A percentile compares a stretch with the other conserved stretches of the same genome.
Conservation (phyloP, 2,888 invertebrate species). For the Aelia acuminata region DNA sequence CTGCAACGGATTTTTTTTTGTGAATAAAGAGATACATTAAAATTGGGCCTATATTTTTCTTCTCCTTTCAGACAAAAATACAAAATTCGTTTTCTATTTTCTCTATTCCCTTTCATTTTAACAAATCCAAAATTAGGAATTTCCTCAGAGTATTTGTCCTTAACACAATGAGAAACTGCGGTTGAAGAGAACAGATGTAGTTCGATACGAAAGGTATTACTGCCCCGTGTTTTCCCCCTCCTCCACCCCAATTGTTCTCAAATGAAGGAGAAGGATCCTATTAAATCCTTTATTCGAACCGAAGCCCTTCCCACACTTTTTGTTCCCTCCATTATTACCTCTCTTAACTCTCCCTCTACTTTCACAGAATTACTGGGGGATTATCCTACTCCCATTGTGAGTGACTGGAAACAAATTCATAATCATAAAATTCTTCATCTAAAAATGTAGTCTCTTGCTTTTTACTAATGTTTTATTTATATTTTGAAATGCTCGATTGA, state of each 20-base stretch:
- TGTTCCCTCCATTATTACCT: constrained; percentile 39
- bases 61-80: too few relatives aligned
- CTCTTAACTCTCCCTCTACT: constrained; percentile 4
- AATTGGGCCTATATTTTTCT: too few relatives aligned
- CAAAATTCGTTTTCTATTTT: neutral
- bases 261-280: constrained; percentile 50
- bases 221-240: neutral
- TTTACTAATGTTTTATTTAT: too few relatives aligned
- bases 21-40: too few relatives aligned
- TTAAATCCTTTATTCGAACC: constrained; percentile 48
- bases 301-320: constrained; percentile 33
- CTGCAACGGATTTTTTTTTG: too few relatives aligned
- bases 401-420: neutral
- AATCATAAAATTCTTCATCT: neutral
- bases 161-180: neutral
- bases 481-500: too few relatives aligned
- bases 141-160: neutral
- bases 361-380: neutral
- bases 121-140: neutral
- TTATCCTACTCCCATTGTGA: neutral
- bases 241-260: constrained; percentile 43
- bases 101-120: neutral
- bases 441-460: neutral
- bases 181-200: constrained; percentile 34
- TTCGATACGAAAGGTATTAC: constrained; percentile 25